Evolutionary conservation across 2,113 vertebrate species (phyloP), one percentile per base, ranked within the genome.

Genomic region (Notarius lentiginosus): DNA sequence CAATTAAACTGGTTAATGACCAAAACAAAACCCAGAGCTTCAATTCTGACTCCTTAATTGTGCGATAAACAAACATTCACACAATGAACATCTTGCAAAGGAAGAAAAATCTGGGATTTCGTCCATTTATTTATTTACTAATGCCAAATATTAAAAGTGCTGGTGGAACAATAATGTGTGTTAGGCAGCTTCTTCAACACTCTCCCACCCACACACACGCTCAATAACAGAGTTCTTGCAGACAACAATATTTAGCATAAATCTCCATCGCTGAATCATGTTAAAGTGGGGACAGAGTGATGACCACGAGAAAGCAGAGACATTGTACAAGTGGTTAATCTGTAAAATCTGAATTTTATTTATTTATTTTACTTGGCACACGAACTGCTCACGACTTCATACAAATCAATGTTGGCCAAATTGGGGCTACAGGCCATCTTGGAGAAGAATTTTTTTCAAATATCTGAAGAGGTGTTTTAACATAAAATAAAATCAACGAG

Each of bases 321-420:
- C 61, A 75, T 9, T 27, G 9, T 11, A 77, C 56, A 51, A 77
- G 47, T 22, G 56, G 51, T 65, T 12, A 30, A 63, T 14, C n/a
- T 18, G 41, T 41, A 41, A 41, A 41, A 41, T 41, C 41, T 41
- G 41, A 41, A 41, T 41, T 34, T 34, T 34, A 34, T 34, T 34
- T 34, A 34, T 60, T 85, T 85, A 76, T 49, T 76, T 41, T 76
- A 85, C 17, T 27, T 30, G 18, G 41, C 83, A 34, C 82, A 8
- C 5, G 3, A 18, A 63, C 72, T 0, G 1, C 15, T 61, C 9
- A 18, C 30, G 15, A 18, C 27, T 77, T 24, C 17, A 17, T 9
- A 47, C 73, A 65, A 22, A 20, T 47, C 55, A 61, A 58, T 60
- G 14, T 5, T 61, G 70, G 7, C 83, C 22, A 24, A n/a, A 66